phyloP scores from a whole-genome alignment of 2,888 invertebrate species.

The Aphidius colemani region DNA sequence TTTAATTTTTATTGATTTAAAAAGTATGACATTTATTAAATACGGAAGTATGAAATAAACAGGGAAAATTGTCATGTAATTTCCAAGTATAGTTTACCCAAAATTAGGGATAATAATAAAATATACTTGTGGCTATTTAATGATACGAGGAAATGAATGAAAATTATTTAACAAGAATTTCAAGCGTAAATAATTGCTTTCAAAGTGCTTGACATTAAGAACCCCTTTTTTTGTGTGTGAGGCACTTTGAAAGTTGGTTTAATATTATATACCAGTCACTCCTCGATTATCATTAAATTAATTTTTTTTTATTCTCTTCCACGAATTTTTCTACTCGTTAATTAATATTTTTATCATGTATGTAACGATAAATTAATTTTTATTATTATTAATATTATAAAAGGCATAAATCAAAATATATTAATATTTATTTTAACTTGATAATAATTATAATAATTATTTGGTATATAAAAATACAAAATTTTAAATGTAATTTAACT shows the following conservation, averaged over 20 bases:
- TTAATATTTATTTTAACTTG: slow-evolving; percentile 24
- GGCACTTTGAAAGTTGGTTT: not conserved
- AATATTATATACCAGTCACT: slow-evolving; percentile 11
- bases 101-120: too few relatives aligned
- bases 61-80: too few relatives aligned
- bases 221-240: too few relatives aligned
- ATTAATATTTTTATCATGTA: too few relatives aligned
- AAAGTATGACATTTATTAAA: slow-evolving; percentile 18
- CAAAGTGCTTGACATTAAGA: slow-evolving; percentile 2
- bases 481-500: slow-evolving; percentile 30
- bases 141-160: slow-evolving; percentile 39
- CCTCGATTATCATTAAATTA: too few relatives aligned
- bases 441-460: slow-evolving; percentile 18
- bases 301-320: too few relatives aligned
- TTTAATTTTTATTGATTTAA: not conserved
- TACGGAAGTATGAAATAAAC: too few relatives aligned
- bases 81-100: too few relatives aligned
- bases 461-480: slow-evolving; percentile 10
- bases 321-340: too few relatives aligned
- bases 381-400: not conserved
- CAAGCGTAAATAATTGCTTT: slow-evolving; percentile 37
- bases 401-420: not conserved
- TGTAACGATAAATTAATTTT: too few relatives aligned
- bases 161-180: slow-evolving; percentile 38
- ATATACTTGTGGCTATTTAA: slow-evolving; percentile 22